A percentile compares a stretch with the other conserved stretches of the same genome.
Conservation (phyloP, 2,113 vertebrate species). For the Vulpes vulpes region DNA sequence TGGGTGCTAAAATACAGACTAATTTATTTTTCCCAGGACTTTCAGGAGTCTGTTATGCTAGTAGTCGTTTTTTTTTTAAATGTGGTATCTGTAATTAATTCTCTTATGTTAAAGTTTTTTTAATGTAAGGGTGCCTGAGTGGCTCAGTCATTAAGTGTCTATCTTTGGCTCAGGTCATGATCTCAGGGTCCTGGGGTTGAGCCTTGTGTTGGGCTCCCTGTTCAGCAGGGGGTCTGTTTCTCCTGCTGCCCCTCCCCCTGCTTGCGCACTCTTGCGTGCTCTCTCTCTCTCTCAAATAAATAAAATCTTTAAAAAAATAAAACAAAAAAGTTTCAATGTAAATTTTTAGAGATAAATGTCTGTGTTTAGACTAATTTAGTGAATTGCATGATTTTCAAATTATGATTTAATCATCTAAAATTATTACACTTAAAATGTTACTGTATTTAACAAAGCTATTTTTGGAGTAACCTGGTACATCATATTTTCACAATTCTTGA, state of each 20-base stretch:
- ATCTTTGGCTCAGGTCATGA: neutral
- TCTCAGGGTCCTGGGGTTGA: neutral
- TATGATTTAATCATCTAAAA: conserved; percentile 78
- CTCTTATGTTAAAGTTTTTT: conserved; percentile 77
- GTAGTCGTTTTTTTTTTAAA: neutral
- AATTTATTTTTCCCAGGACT: conserved; percentile 48
- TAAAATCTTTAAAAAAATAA: neutral
- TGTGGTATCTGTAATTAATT: neutral
- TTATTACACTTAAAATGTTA: conserved; percentile 72
- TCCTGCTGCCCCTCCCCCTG: neutral
- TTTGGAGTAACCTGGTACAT: conserved; percentile 82
- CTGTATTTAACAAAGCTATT: conserved; percentile 80
- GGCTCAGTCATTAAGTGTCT: neutral
- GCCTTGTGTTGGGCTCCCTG: neutral
- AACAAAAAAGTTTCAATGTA: conserved; percentile 11
- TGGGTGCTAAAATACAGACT: neutral
- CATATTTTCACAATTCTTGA: conserved; percentile 81
- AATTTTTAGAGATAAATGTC: conserved; percentile 74
- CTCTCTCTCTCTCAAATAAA: neutral
- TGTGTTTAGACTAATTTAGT: conserved; percentile 76
- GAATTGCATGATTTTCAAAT: conserved; percentile 78
- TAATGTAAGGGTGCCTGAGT: neutral
- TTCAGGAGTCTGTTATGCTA: neutral
- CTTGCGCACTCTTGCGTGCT: neutral
- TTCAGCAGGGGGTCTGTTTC: neutral